Evolutionary conservation across 2,888 invertebrate species (phyloP), one percentile per base, ranked within the genome.

Genomic region (Tiphia femorata): DNA sequence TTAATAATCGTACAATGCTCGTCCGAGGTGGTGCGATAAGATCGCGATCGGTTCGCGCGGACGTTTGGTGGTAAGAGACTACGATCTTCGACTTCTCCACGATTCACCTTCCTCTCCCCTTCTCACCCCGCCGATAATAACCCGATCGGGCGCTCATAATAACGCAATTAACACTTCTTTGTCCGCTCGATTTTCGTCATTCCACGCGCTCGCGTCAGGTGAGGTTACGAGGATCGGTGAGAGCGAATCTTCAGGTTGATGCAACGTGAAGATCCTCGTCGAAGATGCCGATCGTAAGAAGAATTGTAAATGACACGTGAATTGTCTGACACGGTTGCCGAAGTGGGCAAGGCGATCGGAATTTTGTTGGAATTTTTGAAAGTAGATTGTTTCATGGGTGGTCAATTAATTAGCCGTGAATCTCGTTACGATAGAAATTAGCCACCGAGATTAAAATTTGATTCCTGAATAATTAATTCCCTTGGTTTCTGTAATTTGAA

Each of bases 111-210:
- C 20, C 6, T 6, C 19, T 16, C 20, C 23, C 21, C 17, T 21
- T 40, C 40, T 12, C 7, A n/a, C 19, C 25, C 8, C 5, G 6
- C 6, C 25, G 25, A 25, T 25, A 63, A 71, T 68, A 66, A 70
- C 44, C 33, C 29, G 19, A 29, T 46, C 64, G n/a, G n/a, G n/a
- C n/a, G 65, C 54, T 66, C 71, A 74, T 77, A 79, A 80, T 77
- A 80, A 80, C 77, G 77, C 76, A 81, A 80, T 80, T 81, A 81
- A 80, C 80, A 80, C 79, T 76, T 80, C 77, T 75, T 79, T 80
- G 76, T 75, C 66, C 66, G 67, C 64, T 57, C 62, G 58, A 68
- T 68, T 68, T 60, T 46, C 64, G 49, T 57, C 51, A 16, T n/a
- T n/a, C n/a, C n/a, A n/a, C n/a, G n/a, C n/a, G n/a, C n/a, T n/a